phyloP scores from a whole-genome alignment of 2,797 vertebrate species.

The Acanthornis magna region DNA sequence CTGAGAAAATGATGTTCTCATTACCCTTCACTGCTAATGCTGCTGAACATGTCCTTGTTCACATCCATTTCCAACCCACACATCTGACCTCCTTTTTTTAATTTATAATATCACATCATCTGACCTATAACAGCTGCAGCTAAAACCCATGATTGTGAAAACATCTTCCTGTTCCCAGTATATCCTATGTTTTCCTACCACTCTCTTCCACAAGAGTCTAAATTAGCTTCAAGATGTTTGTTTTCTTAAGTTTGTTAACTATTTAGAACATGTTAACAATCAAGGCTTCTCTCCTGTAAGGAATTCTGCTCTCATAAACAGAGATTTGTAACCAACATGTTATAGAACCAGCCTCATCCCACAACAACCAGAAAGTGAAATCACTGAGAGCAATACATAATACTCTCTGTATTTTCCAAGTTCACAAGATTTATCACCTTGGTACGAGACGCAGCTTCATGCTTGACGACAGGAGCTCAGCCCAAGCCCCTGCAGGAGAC shows the following conservation, averaged over 20 bases:
- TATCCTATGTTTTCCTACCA: background rate
- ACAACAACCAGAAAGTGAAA: background rate
- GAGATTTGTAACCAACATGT: background rate
- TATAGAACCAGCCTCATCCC: background rate
- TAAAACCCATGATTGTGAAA: background rate
- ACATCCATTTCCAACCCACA: background rate
- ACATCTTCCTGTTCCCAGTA: background rate
- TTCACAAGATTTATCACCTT: background rate
- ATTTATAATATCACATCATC: background rate
- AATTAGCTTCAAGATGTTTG: background rate
- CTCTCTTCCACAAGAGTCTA: background rate
- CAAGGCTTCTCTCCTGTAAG: background rate
- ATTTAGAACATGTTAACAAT: background rate
- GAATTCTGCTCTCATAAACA: background rate
- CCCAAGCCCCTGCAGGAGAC: background rate
- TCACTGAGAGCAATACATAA: background rate
- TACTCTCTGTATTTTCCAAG: background rate
- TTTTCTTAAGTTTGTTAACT: background rate
- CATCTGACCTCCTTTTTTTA: background rate
- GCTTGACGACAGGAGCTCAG: background rate
- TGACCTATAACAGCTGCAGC: slow-evolving; percentile 13
- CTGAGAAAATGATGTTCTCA: slow-evolving; percentile 64
- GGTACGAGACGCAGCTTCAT: background rate
- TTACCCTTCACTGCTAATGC: background rate
- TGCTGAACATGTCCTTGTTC: background rate